phyloP scores from a whole-genome alignment of 2,797 vertebrate genomes.

The Dendrocincla tyrannina region DNA sequence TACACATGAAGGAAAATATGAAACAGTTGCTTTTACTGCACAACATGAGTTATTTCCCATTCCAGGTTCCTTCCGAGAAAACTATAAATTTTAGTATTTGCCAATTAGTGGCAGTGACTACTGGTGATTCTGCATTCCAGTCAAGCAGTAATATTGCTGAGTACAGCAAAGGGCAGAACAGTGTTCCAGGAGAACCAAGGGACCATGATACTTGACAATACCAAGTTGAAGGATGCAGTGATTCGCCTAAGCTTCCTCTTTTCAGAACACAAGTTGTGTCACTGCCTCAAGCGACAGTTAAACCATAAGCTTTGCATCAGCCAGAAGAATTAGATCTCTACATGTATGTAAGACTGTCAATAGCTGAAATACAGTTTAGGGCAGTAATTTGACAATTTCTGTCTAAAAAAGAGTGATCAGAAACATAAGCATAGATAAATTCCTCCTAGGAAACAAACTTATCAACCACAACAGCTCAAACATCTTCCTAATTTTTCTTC shows the following conservation, averaged over 20 bases:
- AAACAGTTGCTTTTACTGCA: slow-evolving; percentile 13
- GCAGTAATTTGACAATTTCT: neutral
- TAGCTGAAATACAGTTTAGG: neutral
- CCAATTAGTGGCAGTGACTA: slow-evolving; percentile 1
- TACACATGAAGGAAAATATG: slow-evolving; percentile 20
- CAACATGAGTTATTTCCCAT: slow-evolving; percentile 11
- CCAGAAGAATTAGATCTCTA: neutral
- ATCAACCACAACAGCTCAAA: neutral
- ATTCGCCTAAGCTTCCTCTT: neutral
- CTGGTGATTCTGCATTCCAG: neutral
- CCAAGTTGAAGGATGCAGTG: neutral
- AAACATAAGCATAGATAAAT: neutral
- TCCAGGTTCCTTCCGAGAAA: neutral
- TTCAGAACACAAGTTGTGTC: neutral
- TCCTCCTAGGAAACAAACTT: neutral
- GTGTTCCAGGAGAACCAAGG: neutral
- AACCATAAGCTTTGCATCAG: neutral
- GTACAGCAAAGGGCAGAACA: neutral
- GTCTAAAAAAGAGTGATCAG: neutral
- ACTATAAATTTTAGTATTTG: slow-evolving; percentile 2
- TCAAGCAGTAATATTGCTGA: neutral
- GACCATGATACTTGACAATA: neutral
- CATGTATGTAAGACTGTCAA: neutral
- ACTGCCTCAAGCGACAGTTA: neutral
- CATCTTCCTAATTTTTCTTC: neutral